Evolutionary conservation across 1,140 invertebrate species (phyloP).

Genomic region (Cherax destructor): DNA sequence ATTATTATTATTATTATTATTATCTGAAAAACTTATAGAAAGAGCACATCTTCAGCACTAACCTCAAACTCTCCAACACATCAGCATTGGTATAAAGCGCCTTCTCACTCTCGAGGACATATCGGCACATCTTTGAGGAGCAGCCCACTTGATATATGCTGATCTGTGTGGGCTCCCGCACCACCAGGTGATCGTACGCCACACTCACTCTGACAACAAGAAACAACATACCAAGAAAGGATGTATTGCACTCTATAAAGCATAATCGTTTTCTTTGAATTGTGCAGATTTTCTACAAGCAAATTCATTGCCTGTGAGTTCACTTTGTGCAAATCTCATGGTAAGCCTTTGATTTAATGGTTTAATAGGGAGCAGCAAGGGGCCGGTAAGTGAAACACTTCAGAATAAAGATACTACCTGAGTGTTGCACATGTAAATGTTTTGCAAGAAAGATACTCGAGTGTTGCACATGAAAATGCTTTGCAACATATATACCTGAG

Average conservation of each 20-base stretch:
- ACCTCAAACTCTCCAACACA: conserved; percentile 43
- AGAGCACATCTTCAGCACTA: neutral
- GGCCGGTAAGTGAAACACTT: no score
- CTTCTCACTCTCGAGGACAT: neutral
- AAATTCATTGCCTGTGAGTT: no score
- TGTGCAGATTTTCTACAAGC: neutral
- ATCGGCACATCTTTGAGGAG: neutral
- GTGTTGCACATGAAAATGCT: no score
- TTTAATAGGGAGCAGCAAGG: no score
- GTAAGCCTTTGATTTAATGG: no score
- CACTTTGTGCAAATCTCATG: no score
- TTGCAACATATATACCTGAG: no score
- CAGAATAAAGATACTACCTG: no score
- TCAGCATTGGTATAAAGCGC: conserved; percentile 21
- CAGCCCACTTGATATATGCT: conserved; percentile 31
- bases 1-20: no score
- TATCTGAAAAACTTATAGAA: no score
- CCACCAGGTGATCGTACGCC: conserved; percentile 51
- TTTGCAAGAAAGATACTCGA: no score
- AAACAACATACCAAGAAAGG: neutral
- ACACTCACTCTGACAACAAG: conserved; percentile 26
- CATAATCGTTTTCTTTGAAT: neutral
- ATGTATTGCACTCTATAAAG: neutral
- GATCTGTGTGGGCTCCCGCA: conserved; percentile 39
- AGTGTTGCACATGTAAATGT: no score